phyloP scores from a whole-genome alignment of 1,140 invertebrate genomes.

The Drosophila serrata region DNA sequence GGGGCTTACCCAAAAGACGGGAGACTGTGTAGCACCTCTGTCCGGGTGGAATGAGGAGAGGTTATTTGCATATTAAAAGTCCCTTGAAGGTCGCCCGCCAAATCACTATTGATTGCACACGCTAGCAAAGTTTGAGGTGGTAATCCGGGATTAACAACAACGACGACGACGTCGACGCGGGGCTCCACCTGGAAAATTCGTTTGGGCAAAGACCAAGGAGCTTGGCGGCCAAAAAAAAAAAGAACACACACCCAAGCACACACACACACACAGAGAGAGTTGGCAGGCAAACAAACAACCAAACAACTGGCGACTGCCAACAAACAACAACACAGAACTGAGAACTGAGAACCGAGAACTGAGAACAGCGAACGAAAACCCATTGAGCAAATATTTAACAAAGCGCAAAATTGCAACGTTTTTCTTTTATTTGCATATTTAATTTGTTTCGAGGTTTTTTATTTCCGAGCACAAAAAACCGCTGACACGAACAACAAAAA shows the following conservation, averaged over 20 bases:
- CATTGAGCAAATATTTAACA: constrained; percentile 82
- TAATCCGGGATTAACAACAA: constrained; percentile 10
- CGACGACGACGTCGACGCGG: background rate
- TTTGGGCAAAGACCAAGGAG: constrained; percentile 10
- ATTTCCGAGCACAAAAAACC: constrained; percentile 54
- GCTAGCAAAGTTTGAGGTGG: constrained; percentile 16
- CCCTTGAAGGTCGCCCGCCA: constrained; percentile 17
- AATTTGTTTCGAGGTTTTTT: constrained; percentile 80
- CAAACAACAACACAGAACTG: constrained; percentile 12
- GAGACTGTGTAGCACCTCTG: background rate
- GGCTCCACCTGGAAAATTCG: constrained; percentile 17
- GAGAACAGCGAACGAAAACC: constrained; percentile 53
- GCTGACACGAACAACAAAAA: constrained; percentile 53
- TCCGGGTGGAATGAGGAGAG: background rate
- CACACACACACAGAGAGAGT: background rate
- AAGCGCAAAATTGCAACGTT: constrained; percentile 78
- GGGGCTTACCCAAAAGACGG: background rate
- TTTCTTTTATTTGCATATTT: constrained; percentile 81
- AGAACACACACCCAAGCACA: background rate
- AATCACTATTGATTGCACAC: constrained; percentile 23
- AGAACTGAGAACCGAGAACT: background rate
- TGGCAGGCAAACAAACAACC: constrained; percentile 13
- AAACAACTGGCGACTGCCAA: constrained; percentile 12
- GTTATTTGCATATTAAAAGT: constrained; percentile 23
- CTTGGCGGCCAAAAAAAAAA: background rate